phyloP scores from a whole-genome alignment of 2,797 vertebrate species.

The Anabas testudineus region DNA sequence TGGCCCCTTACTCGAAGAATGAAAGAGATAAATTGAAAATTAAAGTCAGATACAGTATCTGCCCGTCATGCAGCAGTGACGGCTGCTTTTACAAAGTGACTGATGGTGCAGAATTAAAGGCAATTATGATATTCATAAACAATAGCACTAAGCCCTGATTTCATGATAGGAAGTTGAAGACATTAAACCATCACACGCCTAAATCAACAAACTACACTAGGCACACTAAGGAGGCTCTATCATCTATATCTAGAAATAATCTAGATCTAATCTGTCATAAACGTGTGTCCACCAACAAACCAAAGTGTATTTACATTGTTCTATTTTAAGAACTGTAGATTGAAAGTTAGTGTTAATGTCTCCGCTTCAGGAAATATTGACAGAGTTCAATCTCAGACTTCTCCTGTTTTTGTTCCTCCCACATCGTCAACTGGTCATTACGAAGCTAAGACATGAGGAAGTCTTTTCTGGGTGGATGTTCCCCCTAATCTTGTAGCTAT shows the following conservation, averaged over 20 bases:
- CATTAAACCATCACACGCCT: too few relatives aligned
- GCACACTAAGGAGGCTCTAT: too few relatives aligned
- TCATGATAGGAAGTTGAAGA: background rate
- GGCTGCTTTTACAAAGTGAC: constrained; percentile 29
- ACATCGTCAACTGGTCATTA: constrained; percentile 62
- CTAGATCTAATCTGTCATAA: background rate
- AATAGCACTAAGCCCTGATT: background rate
- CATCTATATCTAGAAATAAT: too few relatives aligned
- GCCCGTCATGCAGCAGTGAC: constrained; percentile 7
- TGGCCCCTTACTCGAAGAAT: constrained; percentile 32
- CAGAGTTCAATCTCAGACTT: constrained; percentile 38
- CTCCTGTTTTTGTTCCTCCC: constrained; percentile 55
- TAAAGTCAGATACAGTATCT: constrained; percentile 39
- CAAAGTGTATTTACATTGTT: background rate
- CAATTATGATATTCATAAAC: constrained; percentile 5
- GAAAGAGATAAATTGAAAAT: constrained; percentile 43
- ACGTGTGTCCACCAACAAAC: background rate
- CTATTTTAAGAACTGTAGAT: background rate
- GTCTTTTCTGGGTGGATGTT: constrained; percentile 34
- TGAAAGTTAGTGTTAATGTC: constrained; percentile 20
- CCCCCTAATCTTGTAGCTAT: constrained; percentile 54
- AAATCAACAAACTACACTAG: background rate
- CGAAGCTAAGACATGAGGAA: constrained; percentile 16
- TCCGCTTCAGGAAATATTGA: constrained; percentile 30
- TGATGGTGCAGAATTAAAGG: constrained; percentile 35